A percentile compares a stretch with the other conserved stretches of the same genome.
Conservation (phyloP, 1,140 invertebrate genomes). For the Drosophila ficusphila region DNA sequence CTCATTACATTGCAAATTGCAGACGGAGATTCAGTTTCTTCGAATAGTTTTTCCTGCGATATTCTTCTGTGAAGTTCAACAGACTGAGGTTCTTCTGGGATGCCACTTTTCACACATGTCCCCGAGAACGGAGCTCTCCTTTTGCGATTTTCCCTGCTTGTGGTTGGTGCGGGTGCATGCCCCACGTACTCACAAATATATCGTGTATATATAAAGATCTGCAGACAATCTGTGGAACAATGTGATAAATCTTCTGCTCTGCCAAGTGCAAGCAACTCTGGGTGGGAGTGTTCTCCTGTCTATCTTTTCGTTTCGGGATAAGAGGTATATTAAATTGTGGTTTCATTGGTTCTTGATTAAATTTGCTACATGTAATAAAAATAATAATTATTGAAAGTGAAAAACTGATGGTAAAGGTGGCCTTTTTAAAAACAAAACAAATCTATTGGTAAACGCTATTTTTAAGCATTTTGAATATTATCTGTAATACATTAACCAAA, state of each 20-base stretch:
- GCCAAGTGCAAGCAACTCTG: slow-evolving; percentile 62
- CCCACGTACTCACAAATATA: slow-evolving; percentile 25
- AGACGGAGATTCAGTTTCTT: slow-evolving; percentile 48
- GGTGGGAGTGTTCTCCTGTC: slow-evolving; percentile 72
- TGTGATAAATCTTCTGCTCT: slow-evolving; percentile 79
- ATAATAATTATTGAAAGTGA: not conserved
- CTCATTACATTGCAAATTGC: slow-evolving; percentile 79
- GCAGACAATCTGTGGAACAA: slow-evolving; percentile 82
- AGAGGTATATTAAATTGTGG: not conserved
- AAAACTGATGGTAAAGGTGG: not conserved
- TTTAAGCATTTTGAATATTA: no score
- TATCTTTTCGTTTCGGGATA: slow-evolving; percentile 17
- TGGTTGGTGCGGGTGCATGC: slow-evolving; percentile 76
- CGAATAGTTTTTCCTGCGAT: slow-evolving; percentile 46
- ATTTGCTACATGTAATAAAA: not conserved
- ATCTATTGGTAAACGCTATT: no score
- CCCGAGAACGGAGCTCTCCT: slow-evolving; percentile 20
- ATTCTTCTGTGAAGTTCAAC: slow-evolving; percentile 68
- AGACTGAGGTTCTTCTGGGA: slow-evolving; percentile 44
- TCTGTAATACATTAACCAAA: no score
- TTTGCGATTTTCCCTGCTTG: slow-evolving; percentile 44
- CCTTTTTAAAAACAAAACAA: no score
- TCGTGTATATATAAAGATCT: slow-evolving; percentile 64
- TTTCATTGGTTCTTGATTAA: no score
- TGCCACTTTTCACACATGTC: slow-evolving; percentile 48